These are phyloP conservation scores for Platyscapa corneri DNA, from an alignment of 1,140 invertebrate species.

Conservation along the genomic window DNA sequence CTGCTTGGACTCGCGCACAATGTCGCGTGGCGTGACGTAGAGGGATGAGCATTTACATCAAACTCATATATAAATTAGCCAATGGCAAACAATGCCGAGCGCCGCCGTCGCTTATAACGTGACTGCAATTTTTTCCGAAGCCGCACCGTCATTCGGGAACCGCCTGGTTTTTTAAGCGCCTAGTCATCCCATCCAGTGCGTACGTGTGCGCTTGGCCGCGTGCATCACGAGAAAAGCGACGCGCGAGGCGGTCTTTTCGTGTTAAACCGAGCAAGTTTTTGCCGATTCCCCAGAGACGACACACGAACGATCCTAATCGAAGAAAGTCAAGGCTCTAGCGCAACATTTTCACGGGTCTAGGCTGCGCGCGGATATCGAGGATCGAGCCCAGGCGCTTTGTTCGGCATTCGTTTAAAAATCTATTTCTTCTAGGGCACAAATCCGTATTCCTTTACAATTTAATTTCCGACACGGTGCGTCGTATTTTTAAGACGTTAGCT, in stretches of 20 bases:
- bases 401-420: background rate
- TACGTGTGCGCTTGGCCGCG: background rate
- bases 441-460: background rate
- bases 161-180: slow-evolving; percentile 52
- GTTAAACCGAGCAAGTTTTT: slow-evolving; percentile 48
- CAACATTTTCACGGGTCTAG: slow-evolving; percentile 25
- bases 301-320: slow-evolving; percentile 48
- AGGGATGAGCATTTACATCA: slow-evolving; percentile 22
- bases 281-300: slow-evolving; percentile 43
- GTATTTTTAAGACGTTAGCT: background rate
- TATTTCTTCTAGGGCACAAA: background rate
- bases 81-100: slow-evolving; percentile 43
- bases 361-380: background rate
- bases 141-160: slow-evolving; percentile 62
- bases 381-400: background rate
- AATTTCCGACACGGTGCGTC: background rate
- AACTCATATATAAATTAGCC: slow-evolving; percentile 47
- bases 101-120: slow-evolving; percentile 5
- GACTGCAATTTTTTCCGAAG: slow-evolving; percentile 52
- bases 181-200: slow-evolving; percentile 55
- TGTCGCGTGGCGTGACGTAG: slow-evolving; percentile 17
- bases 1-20: background rate
- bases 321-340: slow-evolving; percentile 40
- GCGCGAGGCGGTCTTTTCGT: slow-evolving; percentile 33
- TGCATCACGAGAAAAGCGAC: background rate